These are phyloP conservation scores for Hemiscyllium ocellatum DNA, from an alignment of 2,113 vertebrate genomes.

Conservation along the genomic window DNA sequence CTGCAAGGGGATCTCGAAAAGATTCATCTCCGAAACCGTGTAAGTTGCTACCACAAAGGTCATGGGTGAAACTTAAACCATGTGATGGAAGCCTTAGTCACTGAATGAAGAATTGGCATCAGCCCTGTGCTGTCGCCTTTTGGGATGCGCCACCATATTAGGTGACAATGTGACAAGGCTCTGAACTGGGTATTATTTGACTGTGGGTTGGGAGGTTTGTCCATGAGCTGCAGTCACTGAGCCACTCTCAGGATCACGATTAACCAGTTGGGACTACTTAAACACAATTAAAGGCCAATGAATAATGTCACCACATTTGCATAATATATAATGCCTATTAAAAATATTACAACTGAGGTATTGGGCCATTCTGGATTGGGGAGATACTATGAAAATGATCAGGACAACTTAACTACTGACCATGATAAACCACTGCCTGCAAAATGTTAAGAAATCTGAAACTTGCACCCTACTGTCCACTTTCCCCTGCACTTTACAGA, in stretches of 20 bases:
- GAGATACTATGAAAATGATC: neutral
- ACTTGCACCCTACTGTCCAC: too few species aligned
- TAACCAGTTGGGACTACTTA: neutral
- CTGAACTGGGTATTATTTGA: too few species aligned
- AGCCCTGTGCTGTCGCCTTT: neutral
- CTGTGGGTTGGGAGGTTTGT: too few species aligned
- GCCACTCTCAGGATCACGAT: neutral
- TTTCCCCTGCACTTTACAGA: too few species aligned
- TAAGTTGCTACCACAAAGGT: neutral
- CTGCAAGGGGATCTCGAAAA: slow-evolving; percentile 38
- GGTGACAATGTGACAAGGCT: neutral
- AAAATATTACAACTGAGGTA: neutral
- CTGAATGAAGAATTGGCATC: neutral
- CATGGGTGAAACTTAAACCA: neutral
- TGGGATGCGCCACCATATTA: neutral
- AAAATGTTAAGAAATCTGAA: too few species aligned
- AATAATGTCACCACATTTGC: neutral
- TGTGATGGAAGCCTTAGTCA: neutral
- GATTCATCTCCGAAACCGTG: slow-evolving; percentile 19
- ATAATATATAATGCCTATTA: neutral
- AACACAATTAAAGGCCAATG: neutral
- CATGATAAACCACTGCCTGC: too few species aligned
- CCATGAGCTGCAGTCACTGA: neutral
- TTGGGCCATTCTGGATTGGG: neutral
- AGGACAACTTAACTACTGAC: neutral